Percentiles rank a stretch among this genome's conserved stretches.
These are phyloP conservation scores for Pollenia angustigena DNA, from an alignment of 2,888 invertebrate genomes.

Conservation along the genomic window DNA sequence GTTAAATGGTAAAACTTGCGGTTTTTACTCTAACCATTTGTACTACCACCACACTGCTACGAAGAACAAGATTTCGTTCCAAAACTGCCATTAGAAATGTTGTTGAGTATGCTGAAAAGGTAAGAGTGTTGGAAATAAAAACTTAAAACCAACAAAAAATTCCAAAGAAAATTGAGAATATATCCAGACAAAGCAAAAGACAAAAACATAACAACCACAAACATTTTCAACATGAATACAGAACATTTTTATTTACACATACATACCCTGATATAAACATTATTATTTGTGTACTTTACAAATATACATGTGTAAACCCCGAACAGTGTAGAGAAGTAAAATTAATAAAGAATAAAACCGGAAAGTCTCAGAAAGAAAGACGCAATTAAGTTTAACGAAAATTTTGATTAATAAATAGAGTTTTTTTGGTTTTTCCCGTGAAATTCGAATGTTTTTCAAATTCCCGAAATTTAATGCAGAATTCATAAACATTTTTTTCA, in stretches of 20 bases:
- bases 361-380: too few species aligned
- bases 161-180: neutral
- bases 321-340: too few species aligned
- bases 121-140: conserved; percentile 3
- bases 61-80: neutral
- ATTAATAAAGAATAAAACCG: too few species aligned
- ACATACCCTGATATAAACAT: neutral
- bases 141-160: neutral
- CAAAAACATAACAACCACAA: conserved; percentile 49
- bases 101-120: conserved; percentile 21
- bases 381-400: too few species aligned
- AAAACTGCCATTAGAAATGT: conserved; percentile 29
- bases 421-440: too few species aligned
- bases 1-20: conserved; percentile 41
- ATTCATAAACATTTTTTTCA: too few species aligned
- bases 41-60: neutral
- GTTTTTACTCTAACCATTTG: conserved; percentile 25
- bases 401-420: too few species aligned
- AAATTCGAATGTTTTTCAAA: too few species aligned
- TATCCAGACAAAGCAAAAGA: conserved; percentile 34
- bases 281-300: neutral
- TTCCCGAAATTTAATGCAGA: too few species aligned
- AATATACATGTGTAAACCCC: neutral
- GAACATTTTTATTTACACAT: neutral
- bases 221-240: conserved; percentile 34